Evolutionary conservation across 2,113 vertebrate species (phyloP).

Genomic region (Naja naja): DNA sequence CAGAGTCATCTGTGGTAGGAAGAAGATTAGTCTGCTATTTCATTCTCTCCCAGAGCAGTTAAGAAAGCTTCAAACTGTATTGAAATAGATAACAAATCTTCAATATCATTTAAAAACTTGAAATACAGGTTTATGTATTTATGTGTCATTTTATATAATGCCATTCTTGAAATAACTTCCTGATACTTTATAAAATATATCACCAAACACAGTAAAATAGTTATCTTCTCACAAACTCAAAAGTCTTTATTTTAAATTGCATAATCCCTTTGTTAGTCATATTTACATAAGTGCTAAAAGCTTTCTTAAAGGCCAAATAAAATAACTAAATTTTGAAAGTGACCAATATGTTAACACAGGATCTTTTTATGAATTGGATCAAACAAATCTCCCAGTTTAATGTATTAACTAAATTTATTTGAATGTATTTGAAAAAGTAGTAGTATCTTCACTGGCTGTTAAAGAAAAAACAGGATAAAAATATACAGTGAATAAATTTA

Average conservation of each 20-base stretch:
- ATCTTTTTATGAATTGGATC: neutral
- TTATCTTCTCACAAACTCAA: neutral
- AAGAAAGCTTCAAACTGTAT: neutral
- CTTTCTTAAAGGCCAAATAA: neutral
- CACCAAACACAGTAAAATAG: neutral
- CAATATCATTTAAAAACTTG: neutral
- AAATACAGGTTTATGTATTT: neutral
- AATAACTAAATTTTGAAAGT: neutral
- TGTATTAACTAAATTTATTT: neutral
- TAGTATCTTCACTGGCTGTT: neutral
- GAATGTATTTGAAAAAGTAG: neutral
- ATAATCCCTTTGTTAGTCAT: neutral
- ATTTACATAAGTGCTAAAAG: neutral
- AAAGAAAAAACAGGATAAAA: neutral
- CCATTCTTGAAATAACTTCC: neutral
- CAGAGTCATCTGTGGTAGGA: neutral
- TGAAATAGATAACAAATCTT: neutral
- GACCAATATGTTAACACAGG: neutral
- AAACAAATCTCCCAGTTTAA: neutral
- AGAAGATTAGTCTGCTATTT: neutral
- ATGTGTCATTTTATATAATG: neutral
- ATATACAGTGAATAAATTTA: neutral
- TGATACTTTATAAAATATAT: neutral
- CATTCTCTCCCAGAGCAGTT: neutral
- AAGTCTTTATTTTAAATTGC: neutral